A percentile compares a stretch with the other conserved stretches of the same genome.
phyloP scores from a whole-genome alignment of 2,888 invertebrate species.

The Torymus aiolomorphi region DNA sequence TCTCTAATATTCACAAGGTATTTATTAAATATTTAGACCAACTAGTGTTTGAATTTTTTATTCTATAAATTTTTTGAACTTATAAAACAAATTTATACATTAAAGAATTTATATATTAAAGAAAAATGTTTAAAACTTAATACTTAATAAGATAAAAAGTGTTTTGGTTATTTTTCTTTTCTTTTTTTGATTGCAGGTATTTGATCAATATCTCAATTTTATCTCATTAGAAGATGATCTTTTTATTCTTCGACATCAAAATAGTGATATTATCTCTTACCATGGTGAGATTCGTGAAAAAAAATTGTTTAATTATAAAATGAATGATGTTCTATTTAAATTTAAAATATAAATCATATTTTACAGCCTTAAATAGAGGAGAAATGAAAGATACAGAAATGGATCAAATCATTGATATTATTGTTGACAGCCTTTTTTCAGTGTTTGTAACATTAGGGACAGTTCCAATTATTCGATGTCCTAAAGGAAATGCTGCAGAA shows the following conservation, averaged over 20 bases:
- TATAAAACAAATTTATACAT: slow-evolving; percentile 4
- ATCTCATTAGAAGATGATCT: slow-evolving; percentile 98
- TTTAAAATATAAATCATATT: slow-evolving; percentile 15
- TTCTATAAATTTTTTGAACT: background rate
- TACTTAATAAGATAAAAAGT: background rate
- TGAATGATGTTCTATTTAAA: background rate
- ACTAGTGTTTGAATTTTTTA: too few relatives aligned
- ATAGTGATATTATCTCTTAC: slow-evolving; percentile 93
- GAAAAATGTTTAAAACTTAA: background rate
- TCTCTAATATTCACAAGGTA: slow-evolving; percentile 93
- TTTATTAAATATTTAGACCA: too few relatives aligned
- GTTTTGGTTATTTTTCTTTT: background rate
- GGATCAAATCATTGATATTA: slow-evolving; percentile 93
- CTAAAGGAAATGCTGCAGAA: slow-evolving; percentile 97
- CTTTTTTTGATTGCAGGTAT: slow-evolving; percentile 79
- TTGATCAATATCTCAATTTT: slow-evolving; percentile 99
- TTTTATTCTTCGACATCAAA: slow-evolving; percentile 94
- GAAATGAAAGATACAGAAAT: slow-evolving; percentile 97
- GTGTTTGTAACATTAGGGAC: slow-evolving; percentile 97
- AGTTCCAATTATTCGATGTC: slow-evolving; percentile 83
- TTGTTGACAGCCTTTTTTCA: slow-evolving; percentile 97
- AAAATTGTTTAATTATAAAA: slow-evolving; percentile 21
- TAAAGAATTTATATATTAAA: background rate
- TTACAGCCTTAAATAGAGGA: slow-evolving; percentile 91
- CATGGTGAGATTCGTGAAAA: slow-evolving; percentile 81